Base-by-base conservation (phyloP, 2,888 invertebrate genomes). In the Lordiphosa fenestrarum region DNA sequence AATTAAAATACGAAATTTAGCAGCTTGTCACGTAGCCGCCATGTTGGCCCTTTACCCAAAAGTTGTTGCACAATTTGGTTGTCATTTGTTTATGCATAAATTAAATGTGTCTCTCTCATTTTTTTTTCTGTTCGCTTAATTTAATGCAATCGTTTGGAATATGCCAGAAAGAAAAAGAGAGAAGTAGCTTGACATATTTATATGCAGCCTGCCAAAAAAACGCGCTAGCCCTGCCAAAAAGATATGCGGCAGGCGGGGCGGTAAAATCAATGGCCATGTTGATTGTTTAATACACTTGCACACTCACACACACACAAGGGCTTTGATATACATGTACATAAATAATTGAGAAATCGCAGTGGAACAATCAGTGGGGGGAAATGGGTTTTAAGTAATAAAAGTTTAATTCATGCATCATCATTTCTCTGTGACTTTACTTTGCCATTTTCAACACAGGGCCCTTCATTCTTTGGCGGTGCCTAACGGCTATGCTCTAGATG, bases 1-100 rank as follows among this genome's bases (percentile, higher is more conserved):
- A 85, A 85, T 80, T 84, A 71, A 84, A 80, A 85, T 84, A 71
- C 73, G 61, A 58, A 75, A 71, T 63, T 80, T 69, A 41, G 42
- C 66, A 42, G 58, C 62, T 58, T 53, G 59, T 76, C 75, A 76
- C 84, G 84, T 76, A 77, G 56, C 35, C 19, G 60, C 49, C 25
- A n/a, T 46, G 21, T 6, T 19, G 23, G n/a, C 35, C 9, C 35
- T 15, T n/a, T 13, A n/a, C 7, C 44, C 37, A 30, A 63, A 64
- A 63, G 57, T 62, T 63, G 66, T 65, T 66, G 65, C 70, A 70
- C 48, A 64, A 64, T 70, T 78, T 58, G 58, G 73, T 58, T 56
- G 57, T 63, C 83, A 84, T 77, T 84, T 66, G 62, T 65, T 64
- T 74, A 74, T 82, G 78, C 71, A 71, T 64, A 66, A 61, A 73